Evolutionary conservation across 2,113 vertebrate species (phyloP).

Genomic region (Hoplias malabaricus): DNA sequence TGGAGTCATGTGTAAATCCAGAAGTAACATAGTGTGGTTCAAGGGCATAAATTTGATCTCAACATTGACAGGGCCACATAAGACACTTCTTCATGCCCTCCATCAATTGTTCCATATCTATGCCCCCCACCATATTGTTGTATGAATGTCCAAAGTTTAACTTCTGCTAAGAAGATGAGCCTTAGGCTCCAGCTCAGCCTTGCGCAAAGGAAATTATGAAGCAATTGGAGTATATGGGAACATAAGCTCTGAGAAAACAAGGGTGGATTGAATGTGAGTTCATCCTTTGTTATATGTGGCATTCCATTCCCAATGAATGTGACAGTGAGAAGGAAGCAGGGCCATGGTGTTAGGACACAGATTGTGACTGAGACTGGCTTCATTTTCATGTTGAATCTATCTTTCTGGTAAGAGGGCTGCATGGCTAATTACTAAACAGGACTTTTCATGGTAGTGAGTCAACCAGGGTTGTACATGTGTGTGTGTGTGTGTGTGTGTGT

Average conservation of each 20-base stretch:
- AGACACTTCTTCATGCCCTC: too few species aligned
- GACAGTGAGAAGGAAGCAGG: background rate
- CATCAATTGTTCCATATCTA: too few species aligned
- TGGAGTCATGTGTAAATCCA: too few species aligned
- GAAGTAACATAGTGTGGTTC: too few species aligned
- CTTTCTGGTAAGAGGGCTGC: background rate
- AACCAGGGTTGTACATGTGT: background rate
- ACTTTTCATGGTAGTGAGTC: background rate
- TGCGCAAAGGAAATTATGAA: background rate
- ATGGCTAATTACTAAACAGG: background rate
- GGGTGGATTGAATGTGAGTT: background rate
- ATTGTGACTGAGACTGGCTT: background rate
- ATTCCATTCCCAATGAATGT: slow-evolving; percentile 24
- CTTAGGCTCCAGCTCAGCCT: background rate
- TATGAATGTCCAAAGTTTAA: background rate
- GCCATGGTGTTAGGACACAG: background rate
- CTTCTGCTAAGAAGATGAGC: background rate
- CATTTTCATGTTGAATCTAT: background rate
- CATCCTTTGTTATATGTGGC: slow-evolving; percentile 12
- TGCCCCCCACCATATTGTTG: background rate
- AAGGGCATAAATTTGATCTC: too few species aligned
- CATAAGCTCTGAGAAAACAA: background rate
- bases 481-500: slow-evolving; percentile 12
- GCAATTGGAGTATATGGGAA: background rate
- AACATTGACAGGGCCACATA: too few species aligned